Percentiles rank a stretch among this genome's conserved stretches.
Conservation (phyloP, 2,888 invertebrate genomes). For the Liopterus haemorrhoidalis region DNA sequence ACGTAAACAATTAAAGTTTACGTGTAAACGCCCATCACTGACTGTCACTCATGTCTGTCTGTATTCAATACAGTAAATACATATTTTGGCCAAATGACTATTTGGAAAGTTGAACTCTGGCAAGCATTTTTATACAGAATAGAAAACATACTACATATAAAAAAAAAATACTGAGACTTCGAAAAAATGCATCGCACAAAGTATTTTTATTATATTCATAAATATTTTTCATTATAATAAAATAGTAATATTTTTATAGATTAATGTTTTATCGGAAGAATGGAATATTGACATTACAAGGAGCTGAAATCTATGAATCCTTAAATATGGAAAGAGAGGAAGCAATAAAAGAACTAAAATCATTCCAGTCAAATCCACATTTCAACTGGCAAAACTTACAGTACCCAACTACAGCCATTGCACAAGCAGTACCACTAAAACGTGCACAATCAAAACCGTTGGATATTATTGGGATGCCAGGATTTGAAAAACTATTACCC, state of each 20-base stretch:
- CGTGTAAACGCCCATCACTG: too few species aligned
- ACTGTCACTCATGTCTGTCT: too few species aligned
- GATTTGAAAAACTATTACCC: slow-evolving; percentile 64
- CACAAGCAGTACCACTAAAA: slow-evolving; percentile 34
- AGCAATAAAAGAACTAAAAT: slow-evolving; percentile 48
- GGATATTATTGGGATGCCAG: slow-evolving; percentile 68
- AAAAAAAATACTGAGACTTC: too few species aligned
- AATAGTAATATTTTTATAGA: slow-evolving; percentile 38
- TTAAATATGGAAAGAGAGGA: slow-evolving; percentile 57
- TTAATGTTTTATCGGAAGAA: slow-evolving; percentile 61
- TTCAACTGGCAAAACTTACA: slow-evolving; percentile 38
- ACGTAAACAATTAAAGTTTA: too few species aligned
- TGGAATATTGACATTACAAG: slow-evolving; percentile 62
- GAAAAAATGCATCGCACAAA: too few species aligned
- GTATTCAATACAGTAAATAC: too few species aligned
- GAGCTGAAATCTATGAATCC: slow-evolving; percentile 59
- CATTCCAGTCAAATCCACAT: slow-evolving; percentile 39
- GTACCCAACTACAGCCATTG: not conserved
- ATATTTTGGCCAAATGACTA: too few species aligned
- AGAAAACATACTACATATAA: too few species aligned
- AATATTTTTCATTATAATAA: not conserved
- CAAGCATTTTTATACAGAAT: too few species aligned
- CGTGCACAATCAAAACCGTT: slow-evolving; percentile 51
- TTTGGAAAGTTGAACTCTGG: too few species aligned
- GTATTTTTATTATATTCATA: not conserved